A percentile compares a stretch with the other conserved stretches of the same genome.
These are phyloP conservation scores for Ceriagrion tenellum DNA, from an alignment of 2,888 invertebrate genomes.

Conservation along the genomic window DNA sequence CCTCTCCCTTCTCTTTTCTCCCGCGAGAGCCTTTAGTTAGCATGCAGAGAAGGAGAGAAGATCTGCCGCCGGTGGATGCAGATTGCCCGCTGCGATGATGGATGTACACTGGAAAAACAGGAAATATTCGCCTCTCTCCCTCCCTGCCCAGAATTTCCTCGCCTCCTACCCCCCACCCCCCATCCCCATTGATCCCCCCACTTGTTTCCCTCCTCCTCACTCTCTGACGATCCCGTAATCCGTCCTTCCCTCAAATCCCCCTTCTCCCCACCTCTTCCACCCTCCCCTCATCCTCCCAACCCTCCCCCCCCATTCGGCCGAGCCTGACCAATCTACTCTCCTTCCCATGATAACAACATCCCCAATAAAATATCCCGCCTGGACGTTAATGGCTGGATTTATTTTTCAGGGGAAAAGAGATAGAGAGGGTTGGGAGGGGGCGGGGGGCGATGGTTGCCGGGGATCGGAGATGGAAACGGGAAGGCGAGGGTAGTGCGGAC, in stretches of 20 bases:
- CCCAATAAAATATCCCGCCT: slow-evolving; percentile 51
- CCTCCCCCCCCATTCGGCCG: background rate
- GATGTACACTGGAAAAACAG: slow-evolving; percentile 64
- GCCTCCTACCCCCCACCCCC: background rate
- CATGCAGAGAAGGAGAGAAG: slow-evolving; percentile 27
- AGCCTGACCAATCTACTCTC: background rate
- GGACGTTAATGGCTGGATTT: slow-evolving; percentile 62
- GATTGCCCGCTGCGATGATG: slow-evolving; percentile 67
- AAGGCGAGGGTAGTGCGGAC: background rate
- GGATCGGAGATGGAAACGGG: background rate
- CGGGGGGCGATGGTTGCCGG: background rate
- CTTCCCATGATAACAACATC: slow-evolving; percentile 59
- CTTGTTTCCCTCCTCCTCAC: slow-evolving; percentile 25
- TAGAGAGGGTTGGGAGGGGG: background rate
- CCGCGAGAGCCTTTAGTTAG: slow-evolving; percentile 24
- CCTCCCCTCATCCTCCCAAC: background rate
- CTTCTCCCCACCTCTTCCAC: background rate
- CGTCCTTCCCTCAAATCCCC: background rate
- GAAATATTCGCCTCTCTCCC: slow-evolving; percentile 51
- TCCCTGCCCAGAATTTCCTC: background rate
- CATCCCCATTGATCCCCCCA: background rate
- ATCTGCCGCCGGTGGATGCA: slow-evolving; percentile 58
- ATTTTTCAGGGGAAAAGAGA: background rate
- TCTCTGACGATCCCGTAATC: background rate
- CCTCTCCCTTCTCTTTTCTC: background rate